Conservation (phyloP, 2,888 invertebrate species). For the Cetonia aurata region DNA sequence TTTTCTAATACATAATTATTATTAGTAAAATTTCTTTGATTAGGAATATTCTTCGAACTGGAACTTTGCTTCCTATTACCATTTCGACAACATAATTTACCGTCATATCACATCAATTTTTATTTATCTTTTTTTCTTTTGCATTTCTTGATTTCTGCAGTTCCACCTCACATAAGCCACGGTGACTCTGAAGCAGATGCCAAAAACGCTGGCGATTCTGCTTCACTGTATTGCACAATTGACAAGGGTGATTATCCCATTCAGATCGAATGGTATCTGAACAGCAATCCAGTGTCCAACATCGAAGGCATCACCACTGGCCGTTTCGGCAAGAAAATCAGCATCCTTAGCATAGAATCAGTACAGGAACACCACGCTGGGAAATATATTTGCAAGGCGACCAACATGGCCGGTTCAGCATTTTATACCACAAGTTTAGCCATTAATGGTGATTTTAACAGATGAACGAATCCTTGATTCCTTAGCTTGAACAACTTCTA, state of each 20-base stretch:
- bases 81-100: too few relatives aligned
- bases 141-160: slow-evolving; percentile 64
- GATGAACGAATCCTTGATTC: slow-evolving; percentile 28
- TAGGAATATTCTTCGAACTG: too few relatives aligned
- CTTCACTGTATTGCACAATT: slow-evolving; percentile 75
- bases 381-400: slow-evolving; percentile 78
- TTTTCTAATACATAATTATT: too few relatives aligned
- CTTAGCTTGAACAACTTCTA: slow-evolving; percentile 29
- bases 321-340: slow-evolving; percentile 67
- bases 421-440: slow-evolving; percentile 74
- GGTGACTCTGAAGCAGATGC: slow-evolving; percentile 76
- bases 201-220: slow-evolving; percentile 77
- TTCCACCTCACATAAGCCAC: slow-evolving; percentile 83
- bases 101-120: too few relatives aligned
- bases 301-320: slow-evolving; percentile 67
- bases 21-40: too few relatives aligned
- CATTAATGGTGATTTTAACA: slow-evolving; percentile 74
- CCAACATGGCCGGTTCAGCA: slow-evolving; percentile 75
- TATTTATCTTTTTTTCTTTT: too few relatives aligned
- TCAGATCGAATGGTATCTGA: slow-evolving; percentile 76
- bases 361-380: slow-evolving; percentile 78
- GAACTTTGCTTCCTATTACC: too few relatives aligned
- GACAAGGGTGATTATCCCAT: slow-evolving; percentile 78
- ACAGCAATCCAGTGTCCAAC: slow-evolving; percentile 69
- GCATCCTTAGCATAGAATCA: slow-evolving; percentile 73